Percentiles rank a stretch among this genome's conserved stretches.
phyloP scores from a whole-genome alignment of 2,888 invertebrate species.

The Cheiracanthium punctorium region DNA sequence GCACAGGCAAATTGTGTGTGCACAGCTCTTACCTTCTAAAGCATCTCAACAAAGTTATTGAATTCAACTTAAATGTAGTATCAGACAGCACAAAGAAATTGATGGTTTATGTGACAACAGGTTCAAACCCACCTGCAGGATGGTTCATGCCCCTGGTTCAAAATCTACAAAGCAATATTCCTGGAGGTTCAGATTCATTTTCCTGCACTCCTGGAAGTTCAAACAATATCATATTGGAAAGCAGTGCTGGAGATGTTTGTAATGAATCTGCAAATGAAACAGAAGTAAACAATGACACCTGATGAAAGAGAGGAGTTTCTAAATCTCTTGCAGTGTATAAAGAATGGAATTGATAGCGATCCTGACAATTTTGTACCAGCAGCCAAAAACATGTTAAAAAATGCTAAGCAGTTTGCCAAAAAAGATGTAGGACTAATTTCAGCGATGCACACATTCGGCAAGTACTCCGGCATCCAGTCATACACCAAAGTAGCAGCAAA shows the following conservation, averaged over 20 bases:
- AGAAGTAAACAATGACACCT: not conserved
- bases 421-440: conserved; percentile 13
- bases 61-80: not conserved
- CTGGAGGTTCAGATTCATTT: not conserved
- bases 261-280: not conserved
- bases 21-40: not conserved
- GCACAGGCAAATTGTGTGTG: not conserved
- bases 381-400: conserved; percentile 21
- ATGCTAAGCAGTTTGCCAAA: conserved; percentile 4
- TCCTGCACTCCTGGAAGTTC: no score
- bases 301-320: not conserved
- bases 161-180: not conserved
- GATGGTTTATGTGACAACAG: not conserved
- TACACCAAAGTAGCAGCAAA: not conserved
- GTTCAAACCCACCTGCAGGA: not conserved
- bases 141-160: not conserved
- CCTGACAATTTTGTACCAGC: conserved; percentile 7
- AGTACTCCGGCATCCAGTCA: not conserved
- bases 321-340: no score
- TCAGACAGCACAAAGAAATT: not conserved
- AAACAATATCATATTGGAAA: no score
- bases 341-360: not conserved
- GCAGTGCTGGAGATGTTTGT: not conserved
- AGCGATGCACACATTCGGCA: conserved; percentile 19
- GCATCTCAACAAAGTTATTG: not conserved